phyloP scores from a whole-genome alignment of 2,888 invertebrate species.

The Cancer borealis region DNA sequence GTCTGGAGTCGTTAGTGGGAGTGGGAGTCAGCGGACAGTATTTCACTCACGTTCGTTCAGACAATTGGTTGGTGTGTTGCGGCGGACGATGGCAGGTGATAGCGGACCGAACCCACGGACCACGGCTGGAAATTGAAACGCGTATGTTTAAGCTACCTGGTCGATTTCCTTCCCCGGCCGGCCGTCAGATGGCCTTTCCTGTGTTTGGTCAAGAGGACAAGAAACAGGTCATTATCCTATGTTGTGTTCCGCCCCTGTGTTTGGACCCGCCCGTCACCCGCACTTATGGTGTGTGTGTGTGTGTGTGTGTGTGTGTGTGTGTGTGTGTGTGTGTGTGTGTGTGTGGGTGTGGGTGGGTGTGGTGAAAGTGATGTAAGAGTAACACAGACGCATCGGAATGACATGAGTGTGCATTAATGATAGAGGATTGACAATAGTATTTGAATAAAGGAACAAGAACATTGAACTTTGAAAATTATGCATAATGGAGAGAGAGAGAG shows the following conservation, averaged over 20 bases:
- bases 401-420: background rate
- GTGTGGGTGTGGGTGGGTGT: too few relatives aligned
- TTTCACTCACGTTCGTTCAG: conserved; percentile 61
- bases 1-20: conserved; percentile 58
- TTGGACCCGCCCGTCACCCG: conserved; percentile 17
- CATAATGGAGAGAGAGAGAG: conserved; percentile 43
- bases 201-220: conserved; percentile 59
- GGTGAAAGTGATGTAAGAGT: background rate
- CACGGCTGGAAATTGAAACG: conserved; percentile 64
- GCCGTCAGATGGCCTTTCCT: conserved; percentile 53
- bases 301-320: conserved; percentile 31
- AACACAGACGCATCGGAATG: background rate
- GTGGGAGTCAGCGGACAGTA: conserved; percentile 31
- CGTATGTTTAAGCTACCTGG: conserved; percentile 67
- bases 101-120: background rate
- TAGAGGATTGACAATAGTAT: background rate
- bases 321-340: background rate
- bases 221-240: conserved; percentile 53
- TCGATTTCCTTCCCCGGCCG: conserved; percentile 58
- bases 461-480: background rate
- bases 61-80: conserved; percentile 46
- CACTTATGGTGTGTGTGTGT: background rate
- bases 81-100: conserved; percentile 60
- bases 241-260: conserved; percentile 28
- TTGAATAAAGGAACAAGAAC: background rate